Base-by-base conservation (phyloP, 2,797 vertebrate species). In the Holocentrus rufus region DNA sequence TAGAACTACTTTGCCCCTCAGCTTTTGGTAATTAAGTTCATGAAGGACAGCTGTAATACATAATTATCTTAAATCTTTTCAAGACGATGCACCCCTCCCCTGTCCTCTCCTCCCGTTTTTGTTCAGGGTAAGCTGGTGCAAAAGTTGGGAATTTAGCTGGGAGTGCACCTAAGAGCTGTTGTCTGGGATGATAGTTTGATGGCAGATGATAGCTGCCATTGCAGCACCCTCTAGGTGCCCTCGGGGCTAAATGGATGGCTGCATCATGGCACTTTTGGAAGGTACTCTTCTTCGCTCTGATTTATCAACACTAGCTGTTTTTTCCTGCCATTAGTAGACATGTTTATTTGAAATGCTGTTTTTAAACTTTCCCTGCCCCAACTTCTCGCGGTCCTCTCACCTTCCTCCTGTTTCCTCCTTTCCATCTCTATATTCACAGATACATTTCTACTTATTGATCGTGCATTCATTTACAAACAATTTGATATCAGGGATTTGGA, bases 1-100 rank as follows among this genome's bases (percentile, higher is more conserved):
- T 95, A 90, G 80, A 71, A 93, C 91, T 90, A 91, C 89, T 76
- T 93, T 95, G 95, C 95, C 95, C 96, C 95, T 95, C 92, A 95
- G 95, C 94, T 94, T 94, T 95, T 96, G 93, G 94, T 96, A 95
- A 96, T 95, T 96, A 96, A 94, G 94, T 96, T 95, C 95, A 95
- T 96, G 95, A 97, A 96, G 95, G 95, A 96, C 95, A 96, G 95
- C 95, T 96, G 94, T 95, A 96, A 95, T 95, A 94, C 95, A 95
- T 96, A 95, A 96, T 96, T 96, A 96, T 94, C 93, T 94, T 91
- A 95, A 96, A 95, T 95, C 92, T 95, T 96, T 95, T 93, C 92
- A 93, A 93, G 92, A 92, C 90, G 90, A 92, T 91, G 85, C 90
- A 39, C 47, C 31, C 22, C 9, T 54, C 47, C 66, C 75, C 60